A percentile compares a stretch with the other conserved stretches of the same genome.
Conservation (phyloP, 2,113 vertebrate genomes). For the Platichthys flesus region DNA sequence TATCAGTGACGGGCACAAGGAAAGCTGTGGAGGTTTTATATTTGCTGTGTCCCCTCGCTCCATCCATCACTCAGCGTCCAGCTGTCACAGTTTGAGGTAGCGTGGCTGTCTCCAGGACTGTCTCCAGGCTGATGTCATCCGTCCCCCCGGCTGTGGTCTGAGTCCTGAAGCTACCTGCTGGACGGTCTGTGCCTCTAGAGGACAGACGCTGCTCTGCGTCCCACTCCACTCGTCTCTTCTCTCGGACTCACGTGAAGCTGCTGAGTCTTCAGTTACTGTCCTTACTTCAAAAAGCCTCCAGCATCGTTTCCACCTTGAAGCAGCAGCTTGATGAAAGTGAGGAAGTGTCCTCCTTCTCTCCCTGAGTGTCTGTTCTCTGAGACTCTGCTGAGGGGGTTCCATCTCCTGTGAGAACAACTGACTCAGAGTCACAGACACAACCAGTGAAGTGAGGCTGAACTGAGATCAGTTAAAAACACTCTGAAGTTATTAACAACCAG, state of each 20-base stretch:
- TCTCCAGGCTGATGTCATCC: constrained; percentile 74
- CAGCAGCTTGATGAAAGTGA: no score
- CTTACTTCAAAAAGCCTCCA: no score
- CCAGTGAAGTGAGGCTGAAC: no score
- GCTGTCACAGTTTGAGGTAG: constrained; percentile 63
- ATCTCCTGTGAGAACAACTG: no score
- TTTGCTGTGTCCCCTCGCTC: constrained; percentile 33
- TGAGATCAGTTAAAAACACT: no score
- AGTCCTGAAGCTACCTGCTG: constrained; percentile 43
- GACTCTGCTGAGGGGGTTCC: no score
- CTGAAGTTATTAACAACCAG: no score
- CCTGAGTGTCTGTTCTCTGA: no score
- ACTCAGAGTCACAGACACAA: no score
- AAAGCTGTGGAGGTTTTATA: constrained; percentile 64
- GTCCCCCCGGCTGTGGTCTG: constrained; percentile 47
- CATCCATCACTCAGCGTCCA: constrained; percentile 48
- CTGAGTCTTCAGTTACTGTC: no score
- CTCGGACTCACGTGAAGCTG: not conserved
- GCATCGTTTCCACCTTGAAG: no score
- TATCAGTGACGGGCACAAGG: constrained; percentile 60
- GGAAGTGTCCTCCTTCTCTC: no score
- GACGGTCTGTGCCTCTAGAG: constrained; percentile 15
- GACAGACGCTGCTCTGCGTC: not conserved
- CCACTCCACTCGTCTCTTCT: constrained; percentile 18
- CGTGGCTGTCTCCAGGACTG: constrained; percentile 55